Percentiles rank a stretch among this genome's conserved stretches.
phyloP scores from a whole-genome alignment of 2,797 vertebrate species.

The Otolemur crassicaudatus region DNA sequence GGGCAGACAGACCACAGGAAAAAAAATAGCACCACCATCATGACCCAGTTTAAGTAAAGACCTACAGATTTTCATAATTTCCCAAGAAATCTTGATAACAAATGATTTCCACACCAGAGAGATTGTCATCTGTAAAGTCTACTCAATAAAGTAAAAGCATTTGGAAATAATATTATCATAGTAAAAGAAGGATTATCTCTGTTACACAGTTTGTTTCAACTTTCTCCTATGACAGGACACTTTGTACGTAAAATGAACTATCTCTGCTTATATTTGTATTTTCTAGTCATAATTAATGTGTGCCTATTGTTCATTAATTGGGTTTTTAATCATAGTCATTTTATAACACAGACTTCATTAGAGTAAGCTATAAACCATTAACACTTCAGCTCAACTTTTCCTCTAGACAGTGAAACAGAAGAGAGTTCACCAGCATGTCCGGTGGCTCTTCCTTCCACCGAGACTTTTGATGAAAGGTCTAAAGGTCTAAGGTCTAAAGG shows the following conservation, averaged over 20 bases:
- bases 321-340: constrained; percentile 81
- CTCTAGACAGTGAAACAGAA: constrained; percentile 43
- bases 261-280: constrained; percentile 74
- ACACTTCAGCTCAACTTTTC: constrained; percentile 70
- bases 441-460: background rate
- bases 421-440: background rate
- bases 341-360: constrained; percentile 75
- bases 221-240: constrained; percentile 71
- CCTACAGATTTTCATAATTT: background rate
- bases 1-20: background rate
- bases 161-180: background rate
- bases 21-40: background rate
- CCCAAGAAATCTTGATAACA: constrained; percentile 20
- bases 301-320: constrained; percentile 27
- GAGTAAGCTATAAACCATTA: constrained; percentile 71
- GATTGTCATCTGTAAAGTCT: background rate
- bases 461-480: background rate
- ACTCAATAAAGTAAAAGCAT: constrained; percentile 7
- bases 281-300: constrained; percentile 82
- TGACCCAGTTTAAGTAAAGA: constrained; percentile 48
- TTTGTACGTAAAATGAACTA: constrained; percentile 82
- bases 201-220: constrained; percentile 50
- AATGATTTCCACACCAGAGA: constrained; percentile 32
- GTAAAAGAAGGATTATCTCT: background rate
- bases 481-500: background rate